Base-by-base conservation (phyloP, 2,113 vertebrate species). In the Mionectes macconnelli region DNA sequence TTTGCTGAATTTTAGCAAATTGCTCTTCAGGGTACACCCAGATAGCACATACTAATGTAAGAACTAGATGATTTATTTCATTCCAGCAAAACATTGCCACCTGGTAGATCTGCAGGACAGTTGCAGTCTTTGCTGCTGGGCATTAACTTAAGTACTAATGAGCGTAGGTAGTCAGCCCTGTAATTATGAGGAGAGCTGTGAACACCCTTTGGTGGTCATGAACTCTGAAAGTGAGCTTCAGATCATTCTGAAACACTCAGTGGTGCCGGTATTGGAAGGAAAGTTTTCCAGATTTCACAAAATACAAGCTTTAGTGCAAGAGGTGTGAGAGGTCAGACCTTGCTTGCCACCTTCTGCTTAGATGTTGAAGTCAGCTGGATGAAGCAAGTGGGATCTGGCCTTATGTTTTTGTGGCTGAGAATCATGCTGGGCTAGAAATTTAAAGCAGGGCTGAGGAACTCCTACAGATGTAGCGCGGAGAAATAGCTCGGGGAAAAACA, bases 1-100 rank as follows among this genome's bases (percentile, higher is more conserved):
- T 95, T 97, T 14, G 30, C 70, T 74, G 95, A 75, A 66, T 88
- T 94, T 95, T 87, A 94, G 86, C 88, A 82, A 94, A 44, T 57
- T 77, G 70, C 47, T 84, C 40, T 93, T 92, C 50, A 53, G 95
- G 93, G 55, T 94, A 57, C 63, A 97, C 90, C 91, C 87, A 85
- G 78, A 40, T 63, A 92, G 91, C 72, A 67, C 2, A 0, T 76
- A 56, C 40, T 92, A 92, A 79, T 1, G 0, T 86, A 89, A 94
- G 39, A 96, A 90, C 78, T 66, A 82, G 75, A 75, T 86, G 72
- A 45, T 84, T 69, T 78, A 30, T 85, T 91, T 94, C 39, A 69
- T 89, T 84, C 47, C 33, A 64, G 59, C 87, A 84, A 66, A 60
- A 52, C 30, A 21, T 55, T 82, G 84, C 78, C 80, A 45, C 73